Percentiles rank a stretch among this genome's conserved stretches.
phyloP scores from a whole-genome alignment of 2,888 invertebrate genomes.

The Cataglyphis rosenhaueri region DNA sequence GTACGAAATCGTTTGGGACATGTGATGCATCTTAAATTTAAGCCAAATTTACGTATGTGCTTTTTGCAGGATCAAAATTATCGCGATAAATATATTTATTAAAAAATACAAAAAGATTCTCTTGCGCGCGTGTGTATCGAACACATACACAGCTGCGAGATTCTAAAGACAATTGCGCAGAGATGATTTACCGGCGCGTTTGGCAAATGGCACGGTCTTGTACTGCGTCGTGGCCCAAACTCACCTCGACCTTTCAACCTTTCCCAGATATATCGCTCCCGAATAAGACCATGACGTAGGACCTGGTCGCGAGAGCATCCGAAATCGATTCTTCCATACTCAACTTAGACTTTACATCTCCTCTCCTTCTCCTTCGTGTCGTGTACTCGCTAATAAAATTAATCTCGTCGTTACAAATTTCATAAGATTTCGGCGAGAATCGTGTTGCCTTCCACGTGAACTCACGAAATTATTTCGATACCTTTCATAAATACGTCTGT shows the following conservation, averaged over 20 bases:
- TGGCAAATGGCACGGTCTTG: slow-evolving; percentile 56
- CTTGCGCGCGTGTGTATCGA: background rate
- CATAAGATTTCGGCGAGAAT: slow-evolving; percentile 31
- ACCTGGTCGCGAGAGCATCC: slow-evolving; percentile 25
- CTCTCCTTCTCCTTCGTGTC: background rate
- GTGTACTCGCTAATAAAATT: slow-evolving; percentile 37
- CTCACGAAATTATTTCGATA: slow-evolving; percentile 46
- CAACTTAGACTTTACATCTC: slow-evolving; percentile 11
- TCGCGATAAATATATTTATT: slow-evolving; percentile 3
- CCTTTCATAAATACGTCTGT: slow-evolving; percentile 27
- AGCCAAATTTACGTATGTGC: too few species aligned
- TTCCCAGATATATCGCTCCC: slow-evolving; percentile 54
- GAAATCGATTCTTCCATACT: slow-evolving; percentile 55
- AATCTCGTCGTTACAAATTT: slow-evolving; percentile 46
- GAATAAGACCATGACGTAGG: slow-evolving; percentile 58
- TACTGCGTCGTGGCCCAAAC: slow-evolving; percentile 43
- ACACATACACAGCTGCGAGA: slow-evolving; percentile 12
- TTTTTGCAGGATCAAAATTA: background rate
- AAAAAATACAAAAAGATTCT: slow-evolving; percentile 2
- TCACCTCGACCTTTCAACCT: slow-evolving; percentile 62
- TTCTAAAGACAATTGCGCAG: slow-evolving; percentile 45
- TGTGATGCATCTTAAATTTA: too few species aligned
- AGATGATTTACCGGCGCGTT: slow-evolving; percentile 53
- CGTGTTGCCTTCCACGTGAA: slow-evolving; percentile 27
- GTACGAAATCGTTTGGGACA: too few species aligned